phyloP scores from a whole-genome alignment of 1,140 invertebrate species.

The Aphaenogaster floridana region DNA sequence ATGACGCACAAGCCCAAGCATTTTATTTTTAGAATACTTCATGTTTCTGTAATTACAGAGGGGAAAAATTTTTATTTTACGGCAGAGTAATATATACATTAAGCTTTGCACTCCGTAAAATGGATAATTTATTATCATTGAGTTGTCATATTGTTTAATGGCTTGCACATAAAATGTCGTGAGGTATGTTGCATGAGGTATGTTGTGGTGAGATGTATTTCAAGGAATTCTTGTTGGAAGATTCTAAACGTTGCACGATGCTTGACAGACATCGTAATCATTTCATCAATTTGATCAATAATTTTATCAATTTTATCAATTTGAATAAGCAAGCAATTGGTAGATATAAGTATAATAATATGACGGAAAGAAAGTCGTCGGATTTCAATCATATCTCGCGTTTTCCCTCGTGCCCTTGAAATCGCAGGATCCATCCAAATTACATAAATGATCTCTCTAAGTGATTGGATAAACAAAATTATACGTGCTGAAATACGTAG shows the following conservation, averaged over 20 bases:
- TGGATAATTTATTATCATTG: not conserved
- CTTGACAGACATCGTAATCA: not conserved
- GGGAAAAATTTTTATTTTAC: no score
- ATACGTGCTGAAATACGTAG: not conserved
- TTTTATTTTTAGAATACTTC: not conserved
- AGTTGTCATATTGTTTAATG: not conserved
- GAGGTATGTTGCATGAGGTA: no score
- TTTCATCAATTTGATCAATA: not conserved
- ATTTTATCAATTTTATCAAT: not conserved
- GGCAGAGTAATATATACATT: no score
- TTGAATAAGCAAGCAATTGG: not conserved
- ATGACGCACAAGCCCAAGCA: not conserved
- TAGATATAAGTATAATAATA: not conserved
- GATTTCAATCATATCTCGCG: not conserved
- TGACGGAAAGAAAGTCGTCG: not conserved
- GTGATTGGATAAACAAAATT: conserved; percentile 7
- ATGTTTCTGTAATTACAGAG: no score
- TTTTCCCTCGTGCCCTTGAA: not conserved
- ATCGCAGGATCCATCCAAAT: not conserved
- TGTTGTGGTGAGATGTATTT: not conserved
- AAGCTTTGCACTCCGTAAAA: not conserved
- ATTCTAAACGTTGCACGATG: not conserved
- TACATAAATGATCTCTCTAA: conserved; percentile 24
- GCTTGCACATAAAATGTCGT: not conserved
- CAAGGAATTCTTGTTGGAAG: not conserved